Evolutionary conservation across 2,797 vertebrate species (phyloP).

Genomic region (Peromyscus attwateri): DNA sequence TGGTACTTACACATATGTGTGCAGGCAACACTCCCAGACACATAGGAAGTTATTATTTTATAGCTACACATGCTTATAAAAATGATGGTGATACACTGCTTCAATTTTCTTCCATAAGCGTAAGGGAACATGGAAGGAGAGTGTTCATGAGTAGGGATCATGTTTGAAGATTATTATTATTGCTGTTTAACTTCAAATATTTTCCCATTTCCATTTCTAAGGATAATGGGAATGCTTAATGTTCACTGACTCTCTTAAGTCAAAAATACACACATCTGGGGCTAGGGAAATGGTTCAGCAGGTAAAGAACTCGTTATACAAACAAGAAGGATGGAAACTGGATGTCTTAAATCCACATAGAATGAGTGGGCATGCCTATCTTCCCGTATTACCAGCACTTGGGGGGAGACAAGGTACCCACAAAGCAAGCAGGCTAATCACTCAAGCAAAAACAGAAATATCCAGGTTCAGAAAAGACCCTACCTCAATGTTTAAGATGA

Average conservation of each 20-base stretch:
- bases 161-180: neutral
- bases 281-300: neutral
- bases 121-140: neutral
- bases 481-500: neutral
- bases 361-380: neutral
- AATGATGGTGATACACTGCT: neutral
- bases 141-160: neutral
- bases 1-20: too few relatives aligned
- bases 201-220: neutral
- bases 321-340: neutral
- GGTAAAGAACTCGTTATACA: neutral
- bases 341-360: neutral
- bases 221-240: neutral
- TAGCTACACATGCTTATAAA: neutral
- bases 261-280: neutral
- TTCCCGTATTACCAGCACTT: neutral
- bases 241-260: neutral
- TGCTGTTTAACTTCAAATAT: neutral
- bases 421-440: neutral
- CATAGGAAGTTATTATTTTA: neutral
- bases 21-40: neutral
- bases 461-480: neutral
- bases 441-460: neutral
- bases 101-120: neutral
- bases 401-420: too few relatives aligned